A percentile compares a stretch with the other conserved stretches of the same genome.
These are phyloP conservation scores for Pyrrhura leucotis DNA, from an alignment of 2,797 vertebrate genomes.

Conservation along the genomic window DNA sequence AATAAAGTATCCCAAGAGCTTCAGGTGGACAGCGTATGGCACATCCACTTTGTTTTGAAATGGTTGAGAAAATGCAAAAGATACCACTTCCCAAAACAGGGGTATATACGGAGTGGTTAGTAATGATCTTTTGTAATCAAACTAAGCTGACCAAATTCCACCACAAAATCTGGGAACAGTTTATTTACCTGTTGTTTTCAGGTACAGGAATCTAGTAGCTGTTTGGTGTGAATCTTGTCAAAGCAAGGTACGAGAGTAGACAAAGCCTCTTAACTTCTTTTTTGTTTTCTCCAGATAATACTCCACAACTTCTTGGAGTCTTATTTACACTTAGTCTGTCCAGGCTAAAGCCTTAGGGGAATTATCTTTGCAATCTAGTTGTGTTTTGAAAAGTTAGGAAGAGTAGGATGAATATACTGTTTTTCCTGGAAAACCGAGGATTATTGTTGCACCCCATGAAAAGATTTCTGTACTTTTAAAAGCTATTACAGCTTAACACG, in stretches of 20 bases:
- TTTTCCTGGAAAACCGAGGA: not conserved
- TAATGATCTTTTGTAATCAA: not conserved
- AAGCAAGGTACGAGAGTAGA: not conserved
- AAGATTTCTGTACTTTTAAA: not conserved
- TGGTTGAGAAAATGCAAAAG: not conserved
- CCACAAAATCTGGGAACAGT: not conserved
- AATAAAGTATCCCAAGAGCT: not conserved
- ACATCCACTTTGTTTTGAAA: not conserved
- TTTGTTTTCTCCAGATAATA: not conserved
- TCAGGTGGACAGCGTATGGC: accelerated
- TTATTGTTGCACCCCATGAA: not conserved
- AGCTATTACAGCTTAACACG: not conserved
- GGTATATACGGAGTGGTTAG: not conserved
- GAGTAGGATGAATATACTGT: not conserved
- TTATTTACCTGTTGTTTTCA: not conserved
- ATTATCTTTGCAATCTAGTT: not conserved
- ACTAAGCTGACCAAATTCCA: not conserved
- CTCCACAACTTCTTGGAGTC: not conserved
- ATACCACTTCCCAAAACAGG: accelerated
- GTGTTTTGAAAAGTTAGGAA: not conserved
- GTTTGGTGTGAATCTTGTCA: not conserved
- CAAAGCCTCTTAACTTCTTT: accelerated
- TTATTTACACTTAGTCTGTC: not conserved
- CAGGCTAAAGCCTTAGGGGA: not conserved
- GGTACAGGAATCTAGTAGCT: not conserved